These are phyloP conservation scores for Eurystomus gularis DNA, from an alignment of 2,113 vertebrate species.

Conservation along the genomic window DNA sequence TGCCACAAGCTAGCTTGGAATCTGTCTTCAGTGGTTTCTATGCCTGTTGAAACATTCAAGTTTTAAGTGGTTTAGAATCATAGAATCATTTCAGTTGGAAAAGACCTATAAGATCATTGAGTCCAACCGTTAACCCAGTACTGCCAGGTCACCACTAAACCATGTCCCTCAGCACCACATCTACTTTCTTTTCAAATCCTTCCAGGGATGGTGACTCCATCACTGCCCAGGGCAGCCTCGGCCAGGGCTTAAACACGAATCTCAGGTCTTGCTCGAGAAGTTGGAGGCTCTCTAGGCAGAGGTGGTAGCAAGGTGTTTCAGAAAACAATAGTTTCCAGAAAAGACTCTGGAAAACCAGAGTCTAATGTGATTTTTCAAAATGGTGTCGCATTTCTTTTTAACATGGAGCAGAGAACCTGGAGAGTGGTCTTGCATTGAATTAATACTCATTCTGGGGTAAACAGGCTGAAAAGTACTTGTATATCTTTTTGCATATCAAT, in stretches of 20 bases:
- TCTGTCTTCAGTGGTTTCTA: not conserved
- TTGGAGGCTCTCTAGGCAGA: not conserved
- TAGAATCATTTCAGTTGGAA: not conserved
- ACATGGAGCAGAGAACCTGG: not conserved
- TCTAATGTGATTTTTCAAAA: not conserved
- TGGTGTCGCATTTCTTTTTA: accelerated
- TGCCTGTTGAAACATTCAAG: not conserved
- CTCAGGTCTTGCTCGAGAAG: not conserved
- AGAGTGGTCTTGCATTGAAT: not conserved
- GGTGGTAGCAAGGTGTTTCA: not conserved
- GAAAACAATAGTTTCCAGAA: not conserved
- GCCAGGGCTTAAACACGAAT: not conserved
- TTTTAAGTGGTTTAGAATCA: not conserved
- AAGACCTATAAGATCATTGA: not conserved
- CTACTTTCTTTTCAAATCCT: not conserved
- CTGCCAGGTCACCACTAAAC: not conserved
- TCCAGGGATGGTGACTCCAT: not conserved
- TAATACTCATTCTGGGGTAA: not conserved
- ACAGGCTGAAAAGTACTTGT: not conserved
- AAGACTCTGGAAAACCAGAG: not conserved
- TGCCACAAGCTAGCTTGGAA: not conserved
- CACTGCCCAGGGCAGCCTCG: not conserved
- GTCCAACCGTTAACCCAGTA: not conserved
- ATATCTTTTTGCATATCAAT: not conserved
- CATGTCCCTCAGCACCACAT: not conserved